phyloP scores from a whole-genome alignment of 2,113 vertebrate genomes.

The Misgurnus anguillicaudatus region DNA sequence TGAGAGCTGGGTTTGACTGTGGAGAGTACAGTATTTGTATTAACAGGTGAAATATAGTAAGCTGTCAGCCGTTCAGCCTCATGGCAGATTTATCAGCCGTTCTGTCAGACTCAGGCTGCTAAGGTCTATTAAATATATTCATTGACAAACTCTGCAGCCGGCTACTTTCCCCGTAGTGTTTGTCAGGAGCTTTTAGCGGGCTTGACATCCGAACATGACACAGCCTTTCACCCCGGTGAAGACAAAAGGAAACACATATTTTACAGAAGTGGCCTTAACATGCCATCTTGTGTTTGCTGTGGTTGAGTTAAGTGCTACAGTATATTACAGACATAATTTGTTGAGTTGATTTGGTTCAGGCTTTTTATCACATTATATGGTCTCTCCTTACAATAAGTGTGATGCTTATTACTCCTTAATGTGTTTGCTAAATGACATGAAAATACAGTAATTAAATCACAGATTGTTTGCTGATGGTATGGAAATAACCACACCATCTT shows the following conservation, averaged over 20 bases:
- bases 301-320: too few relatives aligned
- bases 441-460: background rate
- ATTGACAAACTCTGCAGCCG: background rate
- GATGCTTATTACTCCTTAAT: background rate
- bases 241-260: too few relatives aligned
- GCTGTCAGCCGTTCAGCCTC: slow-evolving; percentile 3
- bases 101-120: background rate
- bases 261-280: too few relatives aligned
- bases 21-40: background rate
- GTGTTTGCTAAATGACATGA: background rate
- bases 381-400: background rate
- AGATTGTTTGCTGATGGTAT: slow-evolving; percentile 1
- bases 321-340: background rate
- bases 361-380: background rate
- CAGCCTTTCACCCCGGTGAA: background rate
- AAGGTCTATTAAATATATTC: background rate
- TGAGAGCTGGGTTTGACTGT: background rate
- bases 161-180: background rate
- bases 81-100: slow-evolving; percentile 20
- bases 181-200: background rate
- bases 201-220: background rate
- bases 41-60: slow-evolving; percentile 23
- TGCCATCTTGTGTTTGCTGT: too few relatives aligned
- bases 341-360: too few relatives aligned
- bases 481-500: too few relatives aligned